A percentile compares a stretch with the other conserved stretches of the same genome.
Conservation (phyloP, 2,888 invertebrate species). For the Deroplatys truncata region DNA sequence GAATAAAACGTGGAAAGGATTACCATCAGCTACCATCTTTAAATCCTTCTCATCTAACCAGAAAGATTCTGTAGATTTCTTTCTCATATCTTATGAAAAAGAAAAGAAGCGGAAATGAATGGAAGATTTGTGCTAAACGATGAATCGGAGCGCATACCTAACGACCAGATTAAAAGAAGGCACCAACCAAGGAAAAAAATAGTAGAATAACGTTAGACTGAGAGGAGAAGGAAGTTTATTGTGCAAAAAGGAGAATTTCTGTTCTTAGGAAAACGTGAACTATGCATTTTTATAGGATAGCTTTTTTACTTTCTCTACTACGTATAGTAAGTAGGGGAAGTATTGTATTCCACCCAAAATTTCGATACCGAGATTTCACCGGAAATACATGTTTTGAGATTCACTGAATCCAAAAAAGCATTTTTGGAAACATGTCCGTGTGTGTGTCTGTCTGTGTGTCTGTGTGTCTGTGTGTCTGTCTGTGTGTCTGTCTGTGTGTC, state of each 20-base stretch:
- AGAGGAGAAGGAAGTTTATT: not conserved
- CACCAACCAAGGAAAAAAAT: not conserved
- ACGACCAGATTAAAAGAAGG: not conserved
- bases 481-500: no score
- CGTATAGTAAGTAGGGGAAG: no score
- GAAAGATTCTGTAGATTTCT: not conserved
- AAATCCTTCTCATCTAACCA: not conserved
- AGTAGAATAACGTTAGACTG: not conserved
- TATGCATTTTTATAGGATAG: no score
- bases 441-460: no score
- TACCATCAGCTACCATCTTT: not conserved
- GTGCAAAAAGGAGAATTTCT: not conserved
- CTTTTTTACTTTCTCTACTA: no score
- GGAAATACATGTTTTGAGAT: no score
- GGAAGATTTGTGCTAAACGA: not conserved
- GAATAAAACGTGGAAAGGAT: not conserved
- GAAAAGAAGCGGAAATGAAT: not conserved
- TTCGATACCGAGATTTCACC: no score
- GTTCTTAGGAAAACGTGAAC: no score
- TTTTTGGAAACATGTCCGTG: no score
- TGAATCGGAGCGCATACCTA: not conserved
- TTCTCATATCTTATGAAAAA: not conserved
- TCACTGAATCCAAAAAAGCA: no score
- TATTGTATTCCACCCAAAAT: no score
- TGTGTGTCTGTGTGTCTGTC: no score